A percentile compares a stretch with the other conserved stretches of the same genome.
phyloP scores from a whole-genome alignment of 2,888 invertebrate species.

The Acrobasis repandana region DNA sequence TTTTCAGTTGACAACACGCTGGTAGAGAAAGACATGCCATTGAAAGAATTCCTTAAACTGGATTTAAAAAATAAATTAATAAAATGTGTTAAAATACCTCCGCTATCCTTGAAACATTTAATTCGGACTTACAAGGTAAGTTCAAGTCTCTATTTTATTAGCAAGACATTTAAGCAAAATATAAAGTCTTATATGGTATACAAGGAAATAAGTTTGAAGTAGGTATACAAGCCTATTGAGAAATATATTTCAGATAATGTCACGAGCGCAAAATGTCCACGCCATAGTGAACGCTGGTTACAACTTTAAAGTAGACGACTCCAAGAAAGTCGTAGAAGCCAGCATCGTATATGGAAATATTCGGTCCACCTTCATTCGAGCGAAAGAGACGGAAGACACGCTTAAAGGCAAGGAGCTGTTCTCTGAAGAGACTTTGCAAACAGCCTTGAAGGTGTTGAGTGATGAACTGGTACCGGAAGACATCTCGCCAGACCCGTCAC shows the following conservation, averaged over 20 bases:
- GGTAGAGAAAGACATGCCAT: slow-evolving; percentile 43
- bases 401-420: slow-evolving; percentile 68
- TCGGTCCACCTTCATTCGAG: slow-evolving; percentile 79
- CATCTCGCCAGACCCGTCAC: slow-evolving; percentile 85
- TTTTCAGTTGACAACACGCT: slow-evolving; percentile 54
- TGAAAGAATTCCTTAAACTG: slow-evolving; percentile 62
- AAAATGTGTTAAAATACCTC: slow-evolving; percentile 68
- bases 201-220: no score
- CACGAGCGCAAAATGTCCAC: slow-evolving; percentile 89
- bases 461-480: slow-evolving; percentile 85
- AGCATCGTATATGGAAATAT: slow-evolving; percentile 87
- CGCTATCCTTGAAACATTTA: slow-evolving; percentile 56
- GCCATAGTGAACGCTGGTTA: slow-evolving; percentile 91
- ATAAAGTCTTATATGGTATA: no score
- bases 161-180: background rate
- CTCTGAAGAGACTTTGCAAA: slow-evolving; percentile 65
- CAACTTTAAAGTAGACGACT: slow-evolving; percentile 78
- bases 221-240: no score
- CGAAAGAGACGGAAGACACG: slow-evolving; percentile 79
- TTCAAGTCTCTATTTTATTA: background rate
- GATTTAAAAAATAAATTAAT: slow-evolving; percentile 73
- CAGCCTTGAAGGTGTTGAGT: slow-evolving; percentile 77
- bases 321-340: slow-evolving; percentile 67
- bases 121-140: slow-evolving; percentile 71
- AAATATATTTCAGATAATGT: slow-evolving; percentile 84